Conservation (phyloP, 2,113 vertebrate genomes). For the Xyrauchen texanus region DNA sequence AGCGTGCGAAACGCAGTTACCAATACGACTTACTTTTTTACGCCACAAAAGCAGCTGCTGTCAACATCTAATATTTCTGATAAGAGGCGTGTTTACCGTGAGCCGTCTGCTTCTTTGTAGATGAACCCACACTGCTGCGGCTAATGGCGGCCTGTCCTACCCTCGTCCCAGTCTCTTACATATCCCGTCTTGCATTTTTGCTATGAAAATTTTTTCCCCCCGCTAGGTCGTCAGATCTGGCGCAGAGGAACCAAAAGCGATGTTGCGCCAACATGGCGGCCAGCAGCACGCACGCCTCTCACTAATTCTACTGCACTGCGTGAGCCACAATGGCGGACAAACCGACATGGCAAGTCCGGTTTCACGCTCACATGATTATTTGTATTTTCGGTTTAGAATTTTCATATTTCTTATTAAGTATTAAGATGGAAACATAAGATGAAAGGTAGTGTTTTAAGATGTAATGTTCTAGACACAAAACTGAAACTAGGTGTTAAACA, state of each 20-base stretch:
- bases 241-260: constrained; percentile 74
- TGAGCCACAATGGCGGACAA: constrained; percentile 78
- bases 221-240: constrained; percentile 66
- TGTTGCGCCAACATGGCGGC: constrained; percentile 81
- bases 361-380: background rate
- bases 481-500: background rate
- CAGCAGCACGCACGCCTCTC: constrained; percentile 69
- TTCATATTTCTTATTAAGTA: background rate
- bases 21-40: background rate
- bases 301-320: constrained; percentile 72
- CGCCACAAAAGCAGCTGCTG: constrained; percentile 15
- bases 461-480: background rate
- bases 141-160: constrained; percentile 76
- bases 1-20: background rate
- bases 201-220: constrained; percentile 58
- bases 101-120: constrained; percentile 64
- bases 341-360: constrained; percentile 37
- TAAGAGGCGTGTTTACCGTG: constrained; percentile 68
- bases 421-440: background rate
- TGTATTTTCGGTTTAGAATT: background rate
- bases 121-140: constrained; percentile 62
- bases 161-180: constrained; percentile 69
- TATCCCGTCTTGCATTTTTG: constrained; percentile 70
- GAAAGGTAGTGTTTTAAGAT: background rate
- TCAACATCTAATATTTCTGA: constrained; percentile 34